phyloP scores from a whole-genome alignment of 2,888 invertebrate genomes.

The Idaea dimidiata region DNA sequence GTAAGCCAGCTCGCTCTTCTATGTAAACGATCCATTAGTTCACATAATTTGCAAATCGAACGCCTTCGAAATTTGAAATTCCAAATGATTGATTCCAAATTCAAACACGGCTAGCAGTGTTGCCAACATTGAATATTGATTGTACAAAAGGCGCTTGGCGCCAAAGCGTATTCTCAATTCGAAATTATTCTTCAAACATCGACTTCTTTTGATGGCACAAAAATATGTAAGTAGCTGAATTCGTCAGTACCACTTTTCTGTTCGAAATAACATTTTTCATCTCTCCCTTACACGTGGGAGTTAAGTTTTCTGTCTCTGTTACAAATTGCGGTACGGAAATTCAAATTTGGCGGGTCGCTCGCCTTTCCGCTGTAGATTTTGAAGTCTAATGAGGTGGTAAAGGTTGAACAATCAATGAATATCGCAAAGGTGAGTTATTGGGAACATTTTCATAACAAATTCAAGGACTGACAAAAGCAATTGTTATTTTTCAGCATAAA shows the following conservation, averaged over 20 bases:
- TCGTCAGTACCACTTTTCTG: slow-evolving; percentile 71
- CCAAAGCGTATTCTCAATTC: slow-evolving; percentile 80
- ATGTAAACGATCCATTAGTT: slow-evolving; percentile 3
- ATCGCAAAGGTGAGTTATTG: slow-evolving; percentile 51
- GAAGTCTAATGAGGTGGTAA: slow-evolving; percentile 72
- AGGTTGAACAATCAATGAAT: slow-evolving; percentile 75
- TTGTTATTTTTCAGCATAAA: background rate
- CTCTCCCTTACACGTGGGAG: slow-evolving; percentile 32
- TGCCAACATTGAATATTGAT: slow-evolving; percentile 80
- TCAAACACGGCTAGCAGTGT: slow-evolving; percentile 59
- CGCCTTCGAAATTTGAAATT: slow-evolving; percentile 58
- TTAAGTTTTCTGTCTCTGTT: slow-evolving; percentile 39
- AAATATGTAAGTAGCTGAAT: slow-evolving; percentile 79
- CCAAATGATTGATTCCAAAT: slow-evolving; percentile 66
- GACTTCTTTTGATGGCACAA: slow-evolving; percentile 76
- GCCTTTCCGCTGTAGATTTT: slow-evolving; percentile 74
- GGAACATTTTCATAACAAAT: slow-evolving; percentile 17
- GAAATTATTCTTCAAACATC: slow-evolving; percentile 74
- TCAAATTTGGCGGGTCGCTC: slow-evolving; percentile 75
- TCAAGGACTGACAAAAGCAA: slow-evolving; percentile 2
- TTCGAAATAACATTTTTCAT: slow-evolving; percentile 52
- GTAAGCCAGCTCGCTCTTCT: too few relatives aligned
- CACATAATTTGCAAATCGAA: slow-evolving; percentile 39
- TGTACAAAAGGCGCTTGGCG: slow-evolving; percentile 78
- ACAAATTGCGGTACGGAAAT: slow-evolving; percentile 71